Conservation (phyloP, 2,888 invertebrate genomes). For the Ctenicera cuprea region DNA sequence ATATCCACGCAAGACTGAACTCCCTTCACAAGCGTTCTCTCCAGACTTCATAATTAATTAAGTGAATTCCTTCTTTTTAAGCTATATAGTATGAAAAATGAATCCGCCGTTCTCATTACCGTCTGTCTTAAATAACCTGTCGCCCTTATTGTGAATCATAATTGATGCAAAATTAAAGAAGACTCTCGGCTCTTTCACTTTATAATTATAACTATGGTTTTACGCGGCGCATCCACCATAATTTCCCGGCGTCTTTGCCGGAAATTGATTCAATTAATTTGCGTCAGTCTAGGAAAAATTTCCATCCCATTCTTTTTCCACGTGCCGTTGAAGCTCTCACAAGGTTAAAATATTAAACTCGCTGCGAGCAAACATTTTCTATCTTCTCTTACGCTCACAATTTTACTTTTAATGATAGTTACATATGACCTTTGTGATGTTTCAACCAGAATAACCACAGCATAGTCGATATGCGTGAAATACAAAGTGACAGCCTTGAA, state of each 20-base stretch:
- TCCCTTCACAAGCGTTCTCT: no score
- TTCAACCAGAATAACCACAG: neutral
- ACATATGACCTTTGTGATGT: neutral
- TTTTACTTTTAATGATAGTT: constrained; percentile 6
- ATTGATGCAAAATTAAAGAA: neutral
- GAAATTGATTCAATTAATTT: constrained; percentile 29
- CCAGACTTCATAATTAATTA: neutral
- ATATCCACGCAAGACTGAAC: no score
- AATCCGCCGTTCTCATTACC: neutral
- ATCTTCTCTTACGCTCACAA: neutral
- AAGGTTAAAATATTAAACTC: neutral
- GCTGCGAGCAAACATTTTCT: neutral
- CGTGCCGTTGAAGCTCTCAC: neutral
- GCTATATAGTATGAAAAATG: constrained; percentile 4
- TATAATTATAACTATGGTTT: constrained; percentile 13
- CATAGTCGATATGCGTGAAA: no score
- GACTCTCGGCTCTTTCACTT: no score
- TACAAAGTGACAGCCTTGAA: no score
- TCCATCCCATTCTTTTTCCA: neutral
- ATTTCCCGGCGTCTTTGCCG: neutral
- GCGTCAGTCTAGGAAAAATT: constrained; percentile 3
- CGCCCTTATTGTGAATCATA: neutral
- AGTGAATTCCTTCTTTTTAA: neutral
- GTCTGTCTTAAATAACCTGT: constrained; percentile 3
- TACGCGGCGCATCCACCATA: constrained; percentile 14